Percentiles rank a stretch among this genome's conserved stretches.
Evolutionary conservation across 1,140 invertebrate species (phyloP).

Genomic region (Drosophila nikananu): DNA sequence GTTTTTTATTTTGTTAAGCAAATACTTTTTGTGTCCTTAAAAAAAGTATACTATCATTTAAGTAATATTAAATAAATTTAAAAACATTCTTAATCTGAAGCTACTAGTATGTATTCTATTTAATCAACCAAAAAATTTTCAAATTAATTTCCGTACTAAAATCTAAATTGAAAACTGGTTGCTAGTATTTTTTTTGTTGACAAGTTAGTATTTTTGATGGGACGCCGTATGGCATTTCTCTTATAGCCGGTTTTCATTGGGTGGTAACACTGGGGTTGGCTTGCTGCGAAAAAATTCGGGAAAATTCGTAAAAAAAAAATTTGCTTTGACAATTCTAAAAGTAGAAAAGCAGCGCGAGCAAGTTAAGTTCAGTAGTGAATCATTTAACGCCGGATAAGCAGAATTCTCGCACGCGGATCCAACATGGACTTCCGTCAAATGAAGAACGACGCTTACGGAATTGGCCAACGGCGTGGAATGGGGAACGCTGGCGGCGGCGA

Average conservation of each 20-base stretch:
- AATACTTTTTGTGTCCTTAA: neutral
- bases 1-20: neutral
- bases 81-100: neutral
- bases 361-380: neutral
- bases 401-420: neutral
- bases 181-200: neutral
- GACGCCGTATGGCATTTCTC: conserved; percentile 4
- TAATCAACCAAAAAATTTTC: no score
- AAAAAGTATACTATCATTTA: neutral
- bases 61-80: neutral
- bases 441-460: conserved; percentile 60
- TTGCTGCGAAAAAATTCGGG: conserved; percentile 31
- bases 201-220: neutral
- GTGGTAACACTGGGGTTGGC: conserved; percentile 36
- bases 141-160: neutral
- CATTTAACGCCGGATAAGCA: conserved; percentile 4
- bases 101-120: no score
- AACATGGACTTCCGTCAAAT: conserved; percentile 50
- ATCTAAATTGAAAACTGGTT: neutral
- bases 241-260: conserved; percentile 28
- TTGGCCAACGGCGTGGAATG: conserved; percentile 58
- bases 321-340: neutral
- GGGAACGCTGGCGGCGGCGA: conserved; percentile 13
- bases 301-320: conserved; percentile 11
- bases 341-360: neutral